Evolutionary conservation across 23 tunicate genomes (phyloP).

Genomic region (Corella eumyota): DNA sequence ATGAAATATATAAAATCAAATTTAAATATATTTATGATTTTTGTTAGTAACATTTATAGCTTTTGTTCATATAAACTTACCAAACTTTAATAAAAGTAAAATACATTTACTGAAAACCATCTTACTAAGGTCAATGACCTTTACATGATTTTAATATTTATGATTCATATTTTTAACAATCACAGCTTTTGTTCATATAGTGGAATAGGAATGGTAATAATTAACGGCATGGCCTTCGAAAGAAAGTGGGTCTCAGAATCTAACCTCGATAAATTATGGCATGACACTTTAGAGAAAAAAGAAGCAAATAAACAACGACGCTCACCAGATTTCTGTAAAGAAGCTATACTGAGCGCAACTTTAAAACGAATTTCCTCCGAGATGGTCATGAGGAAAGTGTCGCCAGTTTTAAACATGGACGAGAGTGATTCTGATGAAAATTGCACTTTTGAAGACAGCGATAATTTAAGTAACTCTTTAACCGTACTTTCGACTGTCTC

Average conservation of each 20-base stretch:
- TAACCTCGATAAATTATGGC: slow-evolving; percentile 74
- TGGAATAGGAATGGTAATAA: slow-evolving; percentile 20
- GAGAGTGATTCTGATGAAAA: slow-evolving; percentile 2
- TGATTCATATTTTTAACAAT: not conserved
- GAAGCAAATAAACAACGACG: slow-evolving; percentile 86
- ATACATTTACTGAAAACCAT: not conserved
- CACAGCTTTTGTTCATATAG: not conserved
- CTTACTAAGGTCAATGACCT: not conserved
- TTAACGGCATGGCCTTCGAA: slow-evolving; percentile 58
- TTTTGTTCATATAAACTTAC: too few species aligned
- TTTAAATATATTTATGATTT: too few species aligned
- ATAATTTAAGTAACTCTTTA: too few species aligned
- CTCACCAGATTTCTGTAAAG: slow-evolving; percentile 84
- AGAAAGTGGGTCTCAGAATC: slow-evolving; percentile 95
- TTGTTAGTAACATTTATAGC: too few species aligned
- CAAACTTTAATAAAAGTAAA: too few species aligned
- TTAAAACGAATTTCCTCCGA: slow-evolving; percentile 76
- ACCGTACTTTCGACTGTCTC: too few species aligned
- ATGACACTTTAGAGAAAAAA: slow-evolving; percentile 83
- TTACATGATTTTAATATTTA: not conserved
- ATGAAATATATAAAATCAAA: too few species aligned
- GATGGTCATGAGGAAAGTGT: slow-evolving; percentile 34
- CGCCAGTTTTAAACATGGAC: slow-evolving; percentile 13
- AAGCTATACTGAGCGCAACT: slow-evolving; percentile 84
- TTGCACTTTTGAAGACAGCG: not conserved